These are phyloP conservation scores for Piscicola geometra DNA, from an alignment of 2,888 invertebrate species.

Conservation along the genomic window DNA sequence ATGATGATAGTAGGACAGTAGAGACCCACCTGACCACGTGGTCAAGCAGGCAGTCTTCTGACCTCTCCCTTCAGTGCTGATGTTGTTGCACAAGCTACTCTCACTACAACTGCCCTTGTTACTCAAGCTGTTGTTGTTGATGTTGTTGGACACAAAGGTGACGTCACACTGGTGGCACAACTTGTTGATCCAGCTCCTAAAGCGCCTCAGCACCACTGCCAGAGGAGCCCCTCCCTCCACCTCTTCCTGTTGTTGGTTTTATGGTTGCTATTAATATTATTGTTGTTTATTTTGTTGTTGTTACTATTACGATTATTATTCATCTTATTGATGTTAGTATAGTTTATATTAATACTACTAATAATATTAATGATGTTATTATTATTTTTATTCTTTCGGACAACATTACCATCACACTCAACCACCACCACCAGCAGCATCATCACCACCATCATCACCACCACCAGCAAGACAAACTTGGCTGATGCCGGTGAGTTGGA, in stretches of 20 bases:
- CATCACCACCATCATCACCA: neutral
- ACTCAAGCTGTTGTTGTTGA: neutral
- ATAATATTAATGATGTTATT: neutral
- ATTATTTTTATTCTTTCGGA: neutral
- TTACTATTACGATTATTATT: neutral
- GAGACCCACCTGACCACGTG: neutral
- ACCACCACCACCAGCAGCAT: neutral
- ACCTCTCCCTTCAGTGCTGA: neutral
- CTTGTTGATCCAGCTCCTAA: neutral
- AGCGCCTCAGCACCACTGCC: neutral
- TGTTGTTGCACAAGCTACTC: neutral
- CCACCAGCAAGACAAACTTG: neutral
- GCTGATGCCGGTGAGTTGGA: neutral
- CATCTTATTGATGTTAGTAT: neutral
- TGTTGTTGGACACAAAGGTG: neutral
- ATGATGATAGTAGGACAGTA: too few relatives aligned
- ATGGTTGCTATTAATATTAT: neutral
- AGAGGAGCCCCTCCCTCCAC: neutral
- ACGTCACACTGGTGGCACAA: neutral
- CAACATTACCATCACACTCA: neutral
- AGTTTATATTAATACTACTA: slow-evolving; percentile 3
- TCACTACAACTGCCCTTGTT: neutral
- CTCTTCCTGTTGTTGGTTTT: neutral
- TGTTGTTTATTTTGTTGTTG: neutral
- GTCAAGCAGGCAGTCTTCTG: neutral